phyloP scores from a whole-genome alignment of 2,797 vertebrate species.

The Tamandua tetradactyla region DNA sequence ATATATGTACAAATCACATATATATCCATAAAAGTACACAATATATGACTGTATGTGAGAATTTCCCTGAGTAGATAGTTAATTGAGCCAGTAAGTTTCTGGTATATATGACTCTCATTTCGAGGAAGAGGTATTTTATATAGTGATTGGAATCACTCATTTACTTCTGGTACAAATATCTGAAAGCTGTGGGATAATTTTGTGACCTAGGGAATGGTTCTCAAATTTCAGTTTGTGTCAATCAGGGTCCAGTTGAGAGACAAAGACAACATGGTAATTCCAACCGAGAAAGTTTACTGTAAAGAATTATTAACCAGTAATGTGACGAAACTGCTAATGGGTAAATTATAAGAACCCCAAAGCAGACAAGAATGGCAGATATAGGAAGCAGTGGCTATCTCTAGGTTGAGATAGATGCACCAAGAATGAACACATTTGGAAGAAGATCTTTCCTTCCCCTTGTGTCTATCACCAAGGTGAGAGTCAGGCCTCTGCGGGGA shows the following conservation, averaged over 20 bases:
- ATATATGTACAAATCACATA: not conserved
- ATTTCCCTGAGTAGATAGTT: not conserved
- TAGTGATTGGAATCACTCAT: not conserved
- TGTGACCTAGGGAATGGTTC: not conserved
- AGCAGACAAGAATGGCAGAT: not conserved
- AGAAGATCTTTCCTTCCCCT: not conserved
- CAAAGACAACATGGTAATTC: not conserved
- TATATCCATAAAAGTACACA: not conserved
- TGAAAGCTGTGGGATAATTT: slow-evolving; percentile 11
- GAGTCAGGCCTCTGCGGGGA: not conserved
- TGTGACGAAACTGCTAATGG: not conserved
- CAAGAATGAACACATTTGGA: not conserved
- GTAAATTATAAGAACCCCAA: not conserved
- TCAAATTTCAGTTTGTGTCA: not conserved
- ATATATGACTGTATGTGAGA: not conserved
- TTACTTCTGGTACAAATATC: not conserved
- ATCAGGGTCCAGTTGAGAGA: not conserved
- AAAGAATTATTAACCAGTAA: not conserved
- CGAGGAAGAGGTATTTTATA: not conserved
- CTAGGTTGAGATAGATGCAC: not conserved
- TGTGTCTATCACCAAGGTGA: not conserved
- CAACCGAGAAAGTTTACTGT: not conserved
- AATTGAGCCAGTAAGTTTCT: not conserved
- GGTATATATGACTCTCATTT: not conserved
- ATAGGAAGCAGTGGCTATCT: not conserved